phyloP scores from a whole-genome alignment of 92 coral and sea anemone genomes.

The Anthopleura xanthogrammica region DNA sequence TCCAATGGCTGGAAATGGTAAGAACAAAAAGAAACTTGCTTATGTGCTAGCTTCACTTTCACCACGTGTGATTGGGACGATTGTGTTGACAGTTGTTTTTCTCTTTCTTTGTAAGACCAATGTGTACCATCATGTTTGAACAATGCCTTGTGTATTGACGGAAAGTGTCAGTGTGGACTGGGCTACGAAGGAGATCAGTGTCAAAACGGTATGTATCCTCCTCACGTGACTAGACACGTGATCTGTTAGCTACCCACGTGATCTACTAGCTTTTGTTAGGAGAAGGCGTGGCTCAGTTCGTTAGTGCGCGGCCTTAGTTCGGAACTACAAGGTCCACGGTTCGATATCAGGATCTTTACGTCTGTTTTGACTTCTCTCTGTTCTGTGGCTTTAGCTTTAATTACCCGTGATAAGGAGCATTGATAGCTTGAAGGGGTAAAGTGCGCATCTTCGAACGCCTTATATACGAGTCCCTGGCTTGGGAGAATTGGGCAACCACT shows the following conservation, averaged over 20 bases:
- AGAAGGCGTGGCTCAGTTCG: too few species aligned
- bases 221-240: background rate
- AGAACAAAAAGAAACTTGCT: background rate
- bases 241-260: background rate
- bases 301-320: too few species aligned
- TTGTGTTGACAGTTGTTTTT: background rate
- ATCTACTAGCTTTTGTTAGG: too few species aligned
- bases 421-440: too few species aligned
- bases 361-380: too few species aligned
- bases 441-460: too few species aligned
- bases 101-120: slow-evolving; percentile 37
- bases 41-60: background rate
- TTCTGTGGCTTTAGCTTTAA: too few species aligned
- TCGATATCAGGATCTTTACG: too few species aligned
- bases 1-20: slow-evolving; percentile 44
- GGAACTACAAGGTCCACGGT: too few species aligned
- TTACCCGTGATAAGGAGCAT: too few species aligned
- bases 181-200: slow-evolving; percentile 79
- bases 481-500: too few species aligned
- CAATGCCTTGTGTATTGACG: slow-evolving; percentile 78
- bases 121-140: slow-evolving; percentile 68
- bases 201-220: slow-evolving; percentile 53
- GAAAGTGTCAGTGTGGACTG: slow-evolving; percentile 75
- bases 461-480: too few species aligned
- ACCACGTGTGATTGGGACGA: background rate